Evolutionary conservation across 1,140 invertebrate genomes (phyloP).

Genomic region (Ruditapes philippinarum): DNA sequence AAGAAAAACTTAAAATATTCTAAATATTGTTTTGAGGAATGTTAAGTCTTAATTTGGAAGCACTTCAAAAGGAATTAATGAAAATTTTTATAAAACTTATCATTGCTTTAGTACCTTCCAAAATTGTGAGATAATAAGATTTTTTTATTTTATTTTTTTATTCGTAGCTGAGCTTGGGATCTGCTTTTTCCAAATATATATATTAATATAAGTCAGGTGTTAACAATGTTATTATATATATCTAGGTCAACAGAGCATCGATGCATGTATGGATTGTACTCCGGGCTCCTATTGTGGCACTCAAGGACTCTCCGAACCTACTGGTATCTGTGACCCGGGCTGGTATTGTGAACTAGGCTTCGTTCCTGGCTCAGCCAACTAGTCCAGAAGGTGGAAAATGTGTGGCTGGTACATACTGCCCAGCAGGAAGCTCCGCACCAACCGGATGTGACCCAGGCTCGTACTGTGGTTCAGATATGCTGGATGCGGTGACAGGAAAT

Average conservation of each 20-base stretch:
- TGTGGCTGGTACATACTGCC: slow-evolving; percentile 80
- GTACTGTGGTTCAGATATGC: slow-evolving; percentile 81
- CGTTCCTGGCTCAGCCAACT: slow-evolving; percentile 78
- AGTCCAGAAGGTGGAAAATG: slow-evolving; percentile 81
- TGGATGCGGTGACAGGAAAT: slow-evolving; percentile 73
- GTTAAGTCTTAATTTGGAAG: no score
- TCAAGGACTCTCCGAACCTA: slow-evolving; percentile 78
- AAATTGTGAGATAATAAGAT: no score
- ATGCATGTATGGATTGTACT: slow-evolving; percentile 78
- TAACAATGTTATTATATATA: no score
- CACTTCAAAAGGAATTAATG: no score
- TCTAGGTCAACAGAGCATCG: slow-evolving; percentile 79
- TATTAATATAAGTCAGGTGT: no score
- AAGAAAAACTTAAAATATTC: no score
- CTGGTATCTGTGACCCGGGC: slow-evolving; percentile 81
- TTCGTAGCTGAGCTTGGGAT: no score
- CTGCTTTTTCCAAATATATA: no score
- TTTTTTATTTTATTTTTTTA: no score
- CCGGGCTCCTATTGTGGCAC: slow-evolving; percentile 83
- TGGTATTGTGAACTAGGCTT: slow-evolving; percentile 84
- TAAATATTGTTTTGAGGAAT: no score
- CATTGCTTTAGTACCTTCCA: no score
- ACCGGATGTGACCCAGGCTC: slow-evolving; percentile 81
- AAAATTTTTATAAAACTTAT: no score
- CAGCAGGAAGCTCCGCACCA: slow-evolving; percentile 76